These are phyloP conservation scores for Daktulosphaira vitifoliae DNA, from an alignment of 1,140 invertebrate genomes.

Conservation along the genomic window DNA sequence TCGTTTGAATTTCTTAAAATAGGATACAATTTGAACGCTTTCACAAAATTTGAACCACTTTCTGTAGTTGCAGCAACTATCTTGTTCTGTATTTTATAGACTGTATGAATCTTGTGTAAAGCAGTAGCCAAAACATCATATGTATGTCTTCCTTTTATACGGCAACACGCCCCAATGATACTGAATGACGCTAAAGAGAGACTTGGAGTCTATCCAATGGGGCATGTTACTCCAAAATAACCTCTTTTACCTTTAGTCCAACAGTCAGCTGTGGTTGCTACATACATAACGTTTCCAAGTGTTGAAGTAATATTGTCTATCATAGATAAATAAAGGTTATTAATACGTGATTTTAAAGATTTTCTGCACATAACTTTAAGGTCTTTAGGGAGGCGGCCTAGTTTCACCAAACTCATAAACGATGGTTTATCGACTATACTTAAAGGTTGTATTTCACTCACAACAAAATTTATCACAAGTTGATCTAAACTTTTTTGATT, in stretches of 20 bases:
- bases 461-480: slow-evolving; percentile 6
- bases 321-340: slow-evolving; percentile 2
- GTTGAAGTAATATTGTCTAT: slow-evolving; percentile 7
- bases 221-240: slow-evolving; percentile 14
- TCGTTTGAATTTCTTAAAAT: background rate
- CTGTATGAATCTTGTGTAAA: slow-evolving; percentile 6
- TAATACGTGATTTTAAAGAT: slow-evolving; percentile 8
- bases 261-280: slow-evolving; percentile 2
- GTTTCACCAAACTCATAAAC: slow-evolving; percentile 3
- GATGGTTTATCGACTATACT: slow-evolving; percentile 13
- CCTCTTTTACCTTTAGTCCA: slow-evolving; percentile 9
- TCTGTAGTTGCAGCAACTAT: slow-evolving; percentile 13
- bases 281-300: slow-evolving; percentile 8
- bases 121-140: slow-evolving; percentile 3
- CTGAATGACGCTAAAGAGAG: slow-evolving; percentile 10
- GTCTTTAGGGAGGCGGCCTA: slow-evolving; percentile 2
- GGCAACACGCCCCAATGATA: background rate
- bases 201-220: slow-evolving; percentile 6
- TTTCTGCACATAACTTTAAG: slow-evolving; percentile 7
- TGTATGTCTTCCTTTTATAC: background rate
- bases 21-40: slow-evolving; percentile 3
- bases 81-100: slow-evolving; percentile 16
- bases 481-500: background rate
- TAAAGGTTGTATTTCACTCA: slow-evolving; percentile 8
- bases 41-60: slow-evolving; percentile 1